Base-by-base conservation (phyloP, 2,888 invertebrate genomes). In the Drosophila formosana region DNA sequence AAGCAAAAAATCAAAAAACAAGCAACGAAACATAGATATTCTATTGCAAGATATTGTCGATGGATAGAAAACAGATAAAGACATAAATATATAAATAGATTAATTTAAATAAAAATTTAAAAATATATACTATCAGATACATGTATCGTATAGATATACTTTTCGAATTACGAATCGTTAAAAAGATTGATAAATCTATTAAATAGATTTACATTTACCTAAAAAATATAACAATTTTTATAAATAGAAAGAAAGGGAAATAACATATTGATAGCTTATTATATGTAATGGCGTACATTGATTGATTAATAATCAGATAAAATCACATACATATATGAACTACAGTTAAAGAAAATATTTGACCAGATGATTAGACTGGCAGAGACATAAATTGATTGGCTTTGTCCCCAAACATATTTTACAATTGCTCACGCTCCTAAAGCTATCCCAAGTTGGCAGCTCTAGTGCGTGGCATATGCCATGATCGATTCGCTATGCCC, bases 401-500 rank as follows among this genome's bases (percentile, higher is more conserved):
- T 6, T 30, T 30, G 6, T 30, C 9, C 13, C n/a, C 26, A n/a
- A 9, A 34, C 9, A 4, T 11, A 32, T 34, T 25, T 43, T 43
- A n/a, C 32, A 4, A 28, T 41, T 26, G n/a, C 25, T 4, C 13
- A 37, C 25, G 51, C 25, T 28, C 4, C 3, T 18, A 39, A 23
- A 52, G 26, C 13, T 7, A 28, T 13, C 9, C 9, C 13, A 50
- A 32, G 43, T 30, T 55, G 32, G 8, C 45, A 56, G n/a, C 43
- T 39, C 57, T 58, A 65, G 65, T 61, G 62, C 26, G 25, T 62
- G 34, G 34, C 75, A 72, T 45, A 55, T 26, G 39, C 57, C 26
- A 51, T 51, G 25, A 49, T 34, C 39, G 45, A 67, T 37, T 46
- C 34, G 58, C 46, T 53, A 72, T 62, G 68, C 45, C 41, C 57